Conservation (phyloP, 2,888 invertebrate genomes). For the Junonia oenone region DNA sequence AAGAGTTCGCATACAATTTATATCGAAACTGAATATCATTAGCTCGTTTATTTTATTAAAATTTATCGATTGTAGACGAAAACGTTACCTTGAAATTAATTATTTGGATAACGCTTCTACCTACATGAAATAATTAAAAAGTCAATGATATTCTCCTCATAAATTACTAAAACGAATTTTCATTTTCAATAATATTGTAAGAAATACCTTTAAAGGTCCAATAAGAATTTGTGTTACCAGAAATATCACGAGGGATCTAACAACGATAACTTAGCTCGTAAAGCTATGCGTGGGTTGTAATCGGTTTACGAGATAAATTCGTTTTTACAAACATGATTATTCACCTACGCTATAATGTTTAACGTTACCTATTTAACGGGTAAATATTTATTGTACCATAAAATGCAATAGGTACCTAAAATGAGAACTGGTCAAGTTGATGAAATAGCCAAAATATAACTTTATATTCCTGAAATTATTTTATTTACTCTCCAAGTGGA, state of each 20-base stretch:
- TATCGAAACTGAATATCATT: neutral
- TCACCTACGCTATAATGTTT: neutral
- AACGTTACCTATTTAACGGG: neutral
- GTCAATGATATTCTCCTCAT: neutral
- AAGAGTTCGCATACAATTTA: neutral
- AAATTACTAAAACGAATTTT: too few relatives aligned
- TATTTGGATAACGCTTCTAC: neutral
- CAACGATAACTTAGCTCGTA: neutral
- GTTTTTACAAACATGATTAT: constrained; percentile 4
- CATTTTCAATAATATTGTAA: too few relatives aligned
- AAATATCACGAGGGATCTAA: neutral
- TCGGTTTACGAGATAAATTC: constrained; percentile 2
- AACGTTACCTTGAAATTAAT: neutral
- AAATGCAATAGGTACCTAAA: too few relatives aligned
- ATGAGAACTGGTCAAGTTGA: too few relatives aligned
- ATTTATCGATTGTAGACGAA: neutral
- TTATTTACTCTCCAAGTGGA: too few relatives aligned
- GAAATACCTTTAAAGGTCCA: too few relatives aligned
- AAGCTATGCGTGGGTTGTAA: constrained; percentile 10
- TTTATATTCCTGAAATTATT: too few relatives aligned
- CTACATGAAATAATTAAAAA: neutral
- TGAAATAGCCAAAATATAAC: too few relatives aligned
- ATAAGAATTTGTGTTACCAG: too few relatives aligned
- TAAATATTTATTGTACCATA: neutral
- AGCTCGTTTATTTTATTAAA: neutral